phyloP scores from a whole-genome alignment of 2,888 invertebrate species.

The Lottia scabra region DNA sequence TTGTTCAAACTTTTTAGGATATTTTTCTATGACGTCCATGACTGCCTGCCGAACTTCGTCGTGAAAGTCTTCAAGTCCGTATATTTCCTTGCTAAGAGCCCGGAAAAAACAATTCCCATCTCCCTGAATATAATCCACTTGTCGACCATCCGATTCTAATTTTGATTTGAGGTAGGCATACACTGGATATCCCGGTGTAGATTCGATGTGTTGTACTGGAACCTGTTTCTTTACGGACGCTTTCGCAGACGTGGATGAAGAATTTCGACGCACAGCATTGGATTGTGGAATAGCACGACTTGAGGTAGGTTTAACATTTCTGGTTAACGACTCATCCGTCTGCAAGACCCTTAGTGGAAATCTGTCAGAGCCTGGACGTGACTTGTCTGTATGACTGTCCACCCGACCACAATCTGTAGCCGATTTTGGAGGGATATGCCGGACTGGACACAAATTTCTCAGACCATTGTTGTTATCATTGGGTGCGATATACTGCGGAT shows the following conservation, averaged over 20 bases:
- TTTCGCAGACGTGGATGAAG: not conserved
- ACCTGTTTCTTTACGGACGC: not conserved
- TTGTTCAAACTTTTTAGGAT: constrained; percentile 50
- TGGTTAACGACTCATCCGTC: not conserved
- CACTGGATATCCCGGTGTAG: constrained; percentile 40
- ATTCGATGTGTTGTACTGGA: constrained; percentile 27
- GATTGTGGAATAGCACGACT: not conserved
- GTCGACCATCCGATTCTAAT: constrained; percentile 38
- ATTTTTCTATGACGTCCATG: constrained; percentile 49
- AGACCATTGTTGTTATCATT: not conserved
- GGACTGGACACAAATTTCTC: not conserved
- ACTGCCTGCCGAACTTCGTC: constrained; percentile 49
- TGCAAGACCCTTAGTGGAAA: not conserved
- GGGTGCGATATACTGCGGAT: not conserved
- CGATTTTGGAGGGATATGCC: not conserved
- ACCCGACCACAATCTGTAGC: not conserved
- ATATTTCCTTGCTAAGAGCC: constrained; percentile 56
- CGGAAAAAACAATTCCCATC: constrained; percentile 62
- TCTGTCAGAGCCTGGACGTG: not conserved
- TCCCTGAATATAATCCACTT: constrained; percentile 53
- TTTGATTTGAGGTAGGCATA: constrained; percentile 40
- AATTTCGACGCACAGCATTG: not conserved
- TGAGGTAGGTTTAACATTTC: not conserved
- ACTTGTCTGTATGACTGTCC: not conserved
- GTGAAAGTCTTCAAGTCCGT: constrained; percentile 52